Evolutionary conservation across 2,113 vertebrate species (phyloP).

Genomic region (Thamnaconus septentrionalis): DNA sequence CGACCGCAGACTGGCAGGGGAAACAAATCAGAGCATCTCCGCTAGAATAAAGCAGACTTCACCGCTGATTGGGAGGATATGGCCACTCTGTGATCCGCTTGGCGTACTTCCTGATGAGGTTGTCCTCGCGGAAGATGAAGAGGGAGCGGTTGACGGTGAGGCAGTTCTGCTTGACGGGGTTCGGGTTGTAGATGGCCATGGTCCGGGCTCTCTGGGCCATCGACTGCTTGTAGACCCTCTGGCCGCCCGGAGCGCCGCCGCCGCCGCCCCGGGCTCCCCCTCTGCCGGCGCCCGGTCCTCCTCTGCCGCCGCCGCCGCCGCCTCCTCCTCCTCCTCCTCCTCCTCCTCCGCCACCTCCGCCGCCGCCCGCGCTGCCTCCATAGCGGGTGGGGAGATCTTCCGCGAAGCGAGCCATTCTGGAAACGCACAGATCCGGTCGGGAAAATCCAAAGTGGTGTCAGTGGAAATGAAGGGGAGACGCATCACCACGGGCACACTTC

Average conservation of each 20-base stretch:
- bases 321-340: slow-evolving; percentile 83
- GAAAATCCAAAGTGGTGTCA: slow-evolving; percentile 82
- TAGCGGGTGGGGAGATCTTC: slow-evolving; percentile 92
- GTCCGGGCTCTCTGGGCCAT: slow-evolving; percentile 98
- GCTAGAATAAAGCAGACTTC: too few species aligned
- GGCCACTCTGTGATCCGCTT: slow-evolving; percentile 99
- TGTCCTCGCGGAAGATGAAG: slow-evolving; percentile 99
- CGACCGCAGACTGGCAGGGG: too few species aligned
- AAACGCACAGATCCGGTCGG: slow-evolving; percentile 81
- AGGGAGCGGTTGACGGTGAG: slow-evolving; percentile 98
- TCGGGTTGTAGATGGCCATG: slow-evolving; percentile 99
- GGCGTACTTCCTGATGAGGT: slow-evolving; percentile 97
- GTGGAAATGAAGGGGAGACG: slow-evolving; percentile 73
- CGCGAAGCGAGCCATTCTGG: slow-evolving; percentile 94
- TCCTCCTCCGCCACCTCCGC: slow-evolving; percentile 82
- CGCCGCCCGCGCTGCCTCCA: slow-evolving; percentile 76
- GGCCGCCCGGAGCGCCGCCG: slow-evolving; percentile 83
- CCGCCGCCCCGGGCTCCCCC: slow-evolving; percentile 87
- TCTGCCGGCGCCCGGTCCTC: slow-evolving; percentile 80
- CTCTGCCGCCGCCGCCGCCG: slow-evolving; percentile 75
- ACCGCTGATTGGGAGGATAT: slow-evolving; percentile 87
- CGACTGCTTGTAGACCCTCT: slow-evolving; percentile 97
- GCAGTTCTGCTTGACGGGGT: slow-evolving; percentile 98
- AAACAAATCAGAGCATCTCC: too few species aligned
- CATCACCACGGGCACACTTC: slow-evolving; percentile 80